phyloP scores from a whole-genome alignment of 2,113 vertebrate genomes.

The Chloebia gouldiae region DNA sequence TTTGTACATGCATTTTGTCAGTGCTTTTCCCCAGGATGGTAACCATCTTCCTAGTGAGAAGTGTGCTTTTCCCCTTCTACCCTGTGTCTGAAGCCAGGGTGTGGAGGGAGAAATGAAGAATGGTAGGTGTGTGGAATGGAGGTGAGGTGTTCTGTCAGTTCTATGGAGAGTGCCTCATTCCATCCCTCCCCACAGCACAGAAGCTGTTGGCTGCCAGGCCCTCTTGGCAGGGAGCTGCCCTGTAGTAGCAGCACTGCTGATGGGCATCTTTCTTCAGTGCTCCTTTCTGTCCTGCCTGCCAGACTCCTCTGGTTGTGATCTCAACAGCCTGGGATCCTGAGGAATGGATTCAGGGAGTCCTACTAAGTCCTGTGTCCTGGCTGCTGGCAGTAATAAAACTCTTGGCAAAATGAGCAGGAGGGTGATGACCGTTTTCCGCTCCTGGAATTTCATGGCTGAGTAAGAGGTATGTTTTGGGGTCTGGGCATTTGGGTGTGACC shows the following conservation, averaged over 20 bases:
- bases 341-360: background rate
- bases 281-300: background rate
- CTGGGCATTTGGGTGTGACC: background rate
- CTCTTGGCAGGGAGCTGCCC: background rate
- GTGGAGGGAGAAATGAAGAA: background rate
- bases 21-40: background rate
- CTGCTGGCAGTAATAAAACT: background rate
- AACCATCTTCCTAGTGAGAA: background rate
- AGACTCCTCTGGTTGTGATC: background rate
- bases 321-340: background rate
- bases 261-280: background rate
- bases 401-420: background rate
- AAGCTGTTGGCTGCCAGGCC: fast-evolving
- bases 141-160: background rate
- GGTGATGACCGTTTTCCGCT: background rate
- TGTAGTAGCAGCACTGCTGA: background rate
- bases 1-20: fast-evolving
- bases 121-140: background rate
- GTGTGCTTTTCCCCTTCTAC: background rate
- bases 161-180: background rate
- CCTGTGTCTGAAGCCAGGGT: background rate
- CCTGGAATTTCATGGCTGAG: background rate
- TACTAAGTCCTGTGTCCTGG: background rate
- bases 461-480: background rate
- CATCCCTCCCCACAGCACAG: background rate